Conservation (phyloP, 1,140 invertebrate genomes). For the Eumaeus atala region DNA sequence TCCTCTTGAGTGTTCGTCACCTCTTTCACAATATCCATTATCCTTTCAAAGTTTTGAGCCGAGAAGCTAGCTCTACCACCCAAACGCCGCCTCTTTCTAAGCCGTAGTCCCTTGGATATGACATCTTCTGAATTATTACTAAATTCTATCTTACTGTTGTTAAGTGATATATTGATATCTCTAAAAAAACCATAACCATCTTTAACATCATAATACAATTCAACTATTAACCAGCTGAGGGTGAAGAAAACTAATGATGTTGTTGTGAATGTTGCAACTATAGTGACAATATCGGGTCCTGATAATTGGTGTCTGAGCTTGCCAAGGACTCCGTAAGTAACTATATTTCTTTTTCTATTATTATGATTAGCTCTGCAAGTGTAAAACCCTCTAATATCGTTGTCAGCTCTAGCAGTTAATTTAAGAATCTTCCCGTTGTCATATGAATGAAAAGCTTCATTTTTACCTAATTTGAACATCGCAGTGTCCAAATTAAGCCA, state of each 20-base stretch:
- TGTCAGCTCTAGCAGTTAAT: conserved; percentile 37
- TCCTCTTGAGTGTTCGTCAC: conserved; percentile 20
- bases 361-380: conserved; percentile 47
- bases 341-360: conserved; percentile 41
- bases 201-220: conserved; percentile 50
- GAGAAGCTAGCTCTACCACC: no score
- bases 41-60: conserved; percentile 20
- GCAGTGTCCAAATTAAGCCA: conserved; percentile 53
- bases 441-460: conserved; percentile 31
- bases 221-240: conserved; percentile 43
- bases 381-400: conserved; percentile 49
- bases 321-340: conserved; percentile 55
- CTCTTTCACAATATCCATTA: conserved; percentile 31
- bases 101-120: no score
- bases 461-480: conserved; percentile 22
- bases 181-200: conserved; percentile 59
- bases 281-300: conserved; percentile 41
- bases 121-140: conserved; percentile 46
- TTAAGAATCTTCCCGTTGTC: conserved; percentile 50
- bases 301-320: conserved; percentile 35
- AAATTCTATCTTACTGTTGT: conserved; percentile 48
- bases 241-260: conserved; percentile 43
- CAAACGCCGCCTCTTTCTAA: no score
- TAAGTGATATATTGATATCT: conserved; percentile 44
- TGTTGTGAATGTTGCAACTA: conserved; percentile 46